Conservation (phyloP, 2,113 vertebrate genomes). For the Gadus chalcogrammus region DNA sequence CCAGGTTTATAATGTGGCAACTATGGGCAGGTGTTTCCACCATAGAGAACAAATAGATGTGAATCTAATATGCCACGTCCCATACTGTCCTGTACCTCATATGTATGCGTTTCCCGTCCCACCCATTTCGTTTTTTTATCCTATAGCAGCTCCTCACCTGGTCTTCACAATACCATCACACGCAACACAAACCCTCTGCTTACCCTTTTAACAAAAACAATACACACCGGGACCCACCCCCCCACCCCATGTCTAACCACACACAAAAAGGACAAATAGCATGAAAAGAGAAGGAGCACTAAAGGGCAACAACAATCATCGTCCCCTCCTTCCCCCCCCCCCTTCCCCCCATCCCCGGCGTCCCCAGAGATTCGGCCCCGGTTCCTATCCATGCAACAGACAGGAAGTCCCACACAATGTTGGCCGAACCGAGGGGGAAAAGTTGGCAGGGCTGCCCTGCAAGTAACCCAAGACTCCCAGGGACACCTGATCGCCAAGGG, state of each 20-base stretch:
- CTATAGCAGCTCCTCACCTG: too few species aligned
- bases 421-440: slow-evolving; percentile 45
- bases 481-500: slow-evolving; percentile 54
- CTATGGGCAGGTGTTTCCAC: too few species aligned
- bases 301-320: background rate
- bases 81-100: too few species aligned
- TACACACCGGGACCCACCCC: background rate
- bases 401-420: slow-evolving; percentile 64
- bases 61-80: too few species aligned
- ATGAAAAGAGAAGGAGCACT: background rate
- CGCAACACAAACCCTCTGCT: too few species aligned
- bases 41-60: too few species aligned
- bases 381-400: slow-evolving; percentile 42
- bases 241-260: background rate
- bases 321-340: background rate
- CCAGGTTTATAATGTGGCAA: too few species aligned
- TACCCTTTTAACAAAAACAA: too few species aligned
- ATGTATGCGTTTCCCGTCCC: too few species aligned
- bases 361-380: slow-evolving; percentile 45
- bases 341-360: background rate
- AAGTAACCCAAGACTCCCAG: slow-evolving; percentile 52
- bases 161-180: background rate
- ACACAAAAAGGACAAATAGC: background rate
- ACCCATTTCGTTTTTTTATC: too few species aligned
- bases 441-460: slow-evolving; percentile 57